Conservation (phyloP, 2,888 invertebrate species). For the Anorthoa munda region DNA sequence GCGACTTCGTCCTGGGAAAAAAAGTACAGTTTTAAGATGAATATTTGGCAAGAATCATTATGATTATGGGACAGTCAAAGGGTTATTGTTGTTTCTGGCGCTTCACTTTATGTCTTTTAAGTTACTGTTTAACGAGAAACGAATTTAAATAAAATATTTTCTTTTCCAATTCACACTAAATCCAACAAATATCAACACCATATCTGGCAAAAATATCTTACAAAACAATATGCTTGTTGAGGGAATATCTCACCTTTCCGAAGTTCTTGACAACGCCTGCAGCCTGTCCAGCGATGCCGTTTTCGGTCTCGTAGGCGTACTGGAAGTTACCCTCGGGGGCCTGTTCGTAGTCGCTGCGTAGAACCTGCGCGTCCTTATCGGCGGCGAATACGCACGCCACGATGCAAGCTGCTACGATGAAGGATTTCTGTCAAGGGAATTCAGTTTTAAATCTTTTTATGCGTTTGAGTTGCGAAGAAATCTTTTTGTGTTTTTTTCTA, state of each 20-base stretch:
- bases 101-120: neutral
- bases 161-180: neutral
- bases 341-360: constrained; percentile 74
- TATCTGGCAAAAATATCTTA: neutral
- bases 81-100: neutral
- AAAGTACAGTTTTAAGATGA: neutral
- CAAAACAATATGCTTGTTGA: too few relatives aligned
- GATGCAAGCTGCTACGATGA: constrained; percentile 70
- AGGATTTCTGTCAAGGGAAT: constrained; percentile 69
- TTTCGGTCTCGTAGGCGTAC: constrained; percentile 89
- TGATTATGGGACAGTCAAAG: neutral
- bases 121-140: neutral
- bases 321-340: constrained; percentile 89
- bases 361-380: constrained; percentile 60
- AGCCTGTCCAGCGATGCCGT: constrained; percentile 90
- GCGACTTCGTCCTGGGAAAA: constrained; percentile 77
- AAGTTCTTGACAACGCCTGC: constrained; percentile 75
- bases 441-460: neutral
- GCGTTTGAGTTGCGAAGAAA: too few relatives aligned
- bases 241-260: constrained; percentile 65
- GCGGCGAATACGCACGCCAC: constrained; percentile 71
- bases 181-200: neutral
- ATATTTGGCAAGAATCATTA: neutral
- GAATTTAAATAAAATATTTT: neutral
- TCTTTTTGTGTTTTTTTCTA: neutral